Evolutionary conservation across 1,140 invertebrate genomes (phyloP).

Genomic region (Homarus americanus): DNA sequence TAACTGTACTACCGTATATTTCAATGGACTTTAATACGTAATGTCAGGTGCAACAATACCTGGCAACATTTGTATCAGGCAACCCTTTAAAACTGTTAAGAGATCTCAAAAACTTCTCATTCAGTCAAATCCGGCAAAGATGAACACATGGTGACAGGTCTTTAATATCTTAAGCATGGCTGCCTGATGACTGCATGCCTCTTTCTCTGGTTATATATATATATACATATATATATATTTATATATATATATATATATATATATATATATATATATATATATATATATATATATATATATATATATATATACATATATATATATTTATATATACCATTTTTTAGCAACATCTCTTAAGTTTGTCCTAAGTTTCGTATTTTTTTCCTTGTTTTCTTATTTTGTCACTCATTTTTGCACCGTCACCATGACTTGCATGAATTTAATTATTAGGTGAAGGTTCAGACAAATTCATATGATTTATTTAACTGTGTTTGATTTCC

Average conservation of each 20-base stretch:
- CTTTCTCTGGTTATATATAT: slow-evolving; percentile 21
- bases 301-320: background rate
- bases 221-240: slow-evolving; percentile 8
- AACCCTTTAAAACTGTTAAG: too few species aligned
- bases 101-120: too few species aligned
- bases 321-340: background rate
- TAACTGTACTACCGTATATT: too few species aligned
- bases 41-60: too few species aligned
- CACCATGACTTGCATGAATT: slow-evolving; percentile 41
- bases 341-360: background rate
- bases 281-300: background rate
- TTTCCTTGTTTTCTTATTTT: slow-evolving; percentile 55
- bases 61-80: too few species aligned
- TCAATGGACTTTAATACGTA: too few species aligned
- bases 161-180: background rate
- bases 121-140: too few species aligned
- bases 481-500: slow-evolving; percentile 9
- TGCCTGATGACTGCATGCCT: slow-evolving; percentile 17
- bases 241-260: too few species aligned
- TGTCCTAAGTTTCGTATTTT: slow-evolving; percentile 37
- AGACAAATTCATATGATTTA: background rate
- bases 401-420: slow-evolving; percentile 65
- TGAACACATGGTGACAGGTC: slow-evolving; percentile 17
- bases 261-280: too few species aligned
- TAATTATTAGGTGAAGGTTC: slow-evolving; percentile 29